Base-by-base conservation (phyloP, 2,888 invertebrate species). In the Disparrhopalites patrizii region DNA sequence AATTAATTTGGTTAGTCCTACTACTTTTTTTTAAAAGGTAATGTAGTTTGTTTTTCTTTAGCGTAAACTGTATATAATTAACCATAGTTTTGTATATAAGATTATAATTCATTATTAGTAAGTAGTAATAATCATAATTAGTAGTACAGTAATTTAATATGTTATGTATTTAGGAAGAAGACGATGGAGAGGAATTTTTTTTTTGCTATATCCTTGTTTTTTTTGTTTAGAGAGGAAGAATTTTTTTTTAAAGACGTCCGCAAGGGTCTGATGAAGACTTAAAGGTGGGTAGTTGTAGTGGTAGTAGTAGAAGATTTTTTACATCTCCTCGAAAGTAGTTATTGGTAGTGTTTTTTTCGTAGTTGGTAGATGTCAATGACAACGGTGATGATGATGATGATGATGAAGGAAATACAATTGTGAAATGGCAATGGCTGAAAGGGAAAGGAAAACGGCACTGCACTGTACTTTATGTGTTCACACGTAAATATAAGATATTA, bases 401-500 rank as follows among this genome's bases (percentile, higher is more conserved):
- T 64, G 50, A 33, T 40, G 64, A 33, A 64, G 64, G 47, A 64
- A 56, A 56, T 50, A 31, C 56, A 64, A 36, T 54, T 64, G 64
- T 64, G 64, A 64, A 47, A 56, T 50, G 47, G 62, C 62, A 55
- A 62, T 65, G 27, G 65, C 65, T 65, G 65, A 65, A 65, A 65
- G 65, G 65, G 65, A 65, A 65, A 65, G 65, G 52, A 63, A 55
- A 64, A 64, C 64, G 64, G 55, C 55, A 64, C 56, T 50, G 56
- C 64, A 64, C 64, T 56, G 64, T 64, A 55, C 61, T 61, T 61
- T 52, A 61, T 50, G 51, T 61, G 61, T 61, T 51, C 51, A 51
- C 61, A 61, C n/a, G n/a, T n/a, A n/a, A n/a, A n/a, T n/a, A n/a
- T n/a, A n/a, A n/a, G n/a, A n/a, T n/a, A n/a, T n/a, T n/a, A 61